These are phyloP conservation scores for Cylloceria caligata DNA, from an alignment of 2,888 invertebrate species.

Conservation along the genomic window DNA sequence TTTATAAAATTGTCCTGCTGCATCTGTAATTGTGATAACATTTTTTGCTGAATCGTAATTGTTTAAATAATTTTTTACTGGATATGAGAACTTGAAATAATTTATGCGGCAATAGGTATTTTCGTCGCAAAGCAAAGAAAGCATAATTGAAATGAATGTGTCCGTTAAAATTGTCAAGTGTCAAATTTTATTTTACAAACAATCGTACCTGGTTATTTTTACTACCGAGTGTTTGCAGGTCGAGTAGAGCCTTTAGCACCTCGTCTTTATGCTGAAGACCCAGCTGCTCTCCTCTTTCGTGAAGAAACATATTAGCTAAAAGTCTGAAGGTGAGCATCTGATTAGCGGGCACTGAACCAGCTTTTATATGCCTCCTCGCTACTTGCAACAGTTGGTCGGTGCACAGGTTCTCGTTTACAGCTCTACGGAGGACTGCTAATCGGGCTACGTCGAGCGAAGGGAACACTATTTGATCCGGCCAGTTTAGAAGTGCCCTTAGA, in stretches of 20 bases:
- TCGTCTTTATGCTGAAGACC: slow-evolving; percentile 87
- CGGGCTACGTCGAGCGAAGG: slow-evolving; percentile 96
- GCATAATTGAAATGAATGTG: no score
- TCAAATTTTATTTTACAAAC: background rate
- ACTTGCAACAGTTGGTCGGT: slow-evolving; percentile 83
- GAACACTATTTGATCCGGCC: slow-evolving; percentile 89
- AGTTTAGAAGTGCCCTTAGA: slow-evolving; percentile 76
- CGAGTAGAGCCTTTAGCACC: slow-evolving; percentile 86
- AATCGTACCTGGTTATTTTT: slow-evolving; percentile 88
- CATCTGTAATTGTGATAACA: no score
- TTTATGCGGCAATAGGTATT: no score
- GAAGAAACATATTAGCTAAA: slow-evolving; percentile 92
- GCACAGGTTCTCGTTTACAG: slow-evolving; percentile 87
- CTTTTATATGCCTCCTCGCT: slow-evolving; percentile 83
- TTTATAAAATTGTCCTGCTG: no score
- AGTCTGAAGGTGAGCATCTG: slow-evolving; percentile 92
- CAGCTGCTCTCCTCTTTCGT: slow-evolving; percentile 88
- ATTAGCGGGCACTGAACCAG: slow-evolving; percentile 88
- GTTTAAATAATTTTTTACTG: no score
- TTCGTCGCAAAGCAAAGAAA: no score
- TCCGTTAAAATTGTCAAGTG: background rate
- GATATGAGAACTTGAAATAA: no score
- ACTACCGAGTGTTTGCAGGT: slow-evolving; percentile 86
- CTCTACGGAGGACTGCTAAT: slow-evolving; percentile 91
- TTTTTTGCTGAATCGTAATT: no score